Base-by-base conservation (phyloP, 2,113 vertebrate genomes). In the Uropsilus gracilis region DNA sequence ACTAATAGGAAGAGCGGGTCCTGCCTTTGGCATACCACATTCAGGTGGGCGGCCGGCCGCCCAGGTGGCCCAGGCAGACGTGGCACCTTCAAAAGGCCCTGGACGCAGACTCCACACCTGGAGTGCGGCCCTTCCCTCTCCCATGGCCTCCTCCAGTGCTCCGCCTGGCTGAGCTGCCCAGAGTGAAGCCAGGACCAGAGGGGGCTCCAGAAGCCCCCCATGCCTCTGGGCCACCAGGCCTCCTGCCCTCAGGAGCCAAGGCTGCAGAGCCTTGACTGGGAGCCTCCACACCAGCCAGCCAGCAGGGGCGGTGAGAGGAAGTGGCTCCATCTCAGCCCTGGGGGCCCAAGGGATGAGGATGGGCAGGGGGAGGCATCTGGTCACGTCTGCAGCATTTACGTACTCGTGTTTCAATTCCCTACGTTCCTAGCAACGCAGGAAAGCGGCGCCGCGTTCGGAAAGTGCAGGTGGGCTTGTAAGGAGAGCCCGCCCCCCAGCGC, bases 401-500 rank as follows among this genome's bases (percentile, higher is more conserved):
- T 22, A 4, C 18, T 14, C 26, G 4, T 7, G 32, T n/a, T 69
- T 20, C 9, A 22, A 46, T 59, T 59, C 11, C 44, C 8, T 44
- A 16, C 57, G 0, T 8, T 5, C 6, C 28, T 13, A 28, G 39
- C 6, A 11, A 22, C 9, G 11, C 12, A 2, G 57, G 50, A 55
- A 59, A 37, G 28, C 2, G 7, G 48, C 6, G 3, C 30, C 1
- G 11, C 5, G 11, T 44, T 24, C 63, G 69, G 39, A 57, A 44
- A 34, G 37, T 0, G 0, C 76, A n/a, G 28, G 26, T 3, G 50
- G 42, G 64, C 22, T 46, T 37, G 3, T 12, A 0, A 2, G 3
- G 39, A 46, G 37, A 8, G 37, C 18, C 16, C 0, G 88, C 3
- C 28, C 32, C 34, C 16, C 76, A 28, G 87, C 22, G 24, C 37